Evolutionary conservation across 1,140 invertebrate species (phyloP).

Genomic region (Tetramorium parvispinum): DNA sequence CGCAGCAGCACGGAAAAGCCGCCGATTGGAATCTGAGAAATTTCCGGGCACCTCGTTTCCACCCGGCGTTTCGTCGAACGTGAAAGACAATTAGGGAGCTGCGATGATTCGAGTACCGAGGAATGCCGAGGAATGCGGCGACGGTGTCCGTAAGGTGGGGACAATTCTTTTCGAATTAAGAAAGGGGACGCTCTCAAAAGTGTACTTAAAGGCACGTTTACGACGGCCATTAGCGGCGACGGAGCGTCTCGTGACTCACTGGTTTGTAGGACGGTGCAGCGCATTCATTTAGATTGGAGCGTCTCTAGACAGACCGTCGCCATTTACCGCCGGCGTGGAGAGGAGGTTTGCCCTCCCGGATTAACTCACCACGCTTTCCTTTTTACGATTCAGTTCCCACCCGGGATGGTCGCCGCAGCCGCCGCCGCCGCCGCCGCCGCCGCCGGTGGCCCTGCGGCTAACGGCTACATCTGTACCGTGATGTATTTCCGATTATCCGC

Average conservation of each 20-base stretch:
- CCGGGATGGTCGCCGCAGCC: not conserved
- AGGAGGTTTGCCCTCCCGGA: conserved; percentile 36
- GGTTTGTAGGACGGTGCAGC: conserved; percentile 37
- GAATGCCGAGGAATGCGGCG: not conserved
- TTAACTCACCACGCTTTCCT: conserved; percentile 49
- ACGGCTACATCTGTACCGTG: not conserved
- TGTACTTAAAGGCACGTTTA: conserved; percentile 26
- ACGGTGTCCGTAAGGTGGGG: not conserved
- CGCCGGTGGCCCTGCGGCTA: not conserved
- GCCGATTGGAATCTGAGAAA: not conserved
- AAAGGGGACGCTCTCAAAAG: not conserved
- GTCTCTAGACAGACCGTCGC: conserved; percentile 71
- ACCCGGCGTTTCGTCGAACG: not conserved
- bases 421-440: no score
- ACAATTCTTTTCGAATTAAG: conserved; percentile 19
- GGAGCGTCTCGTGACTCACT: conserved; percentile 40
- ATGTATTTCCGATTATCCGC: not conserved
- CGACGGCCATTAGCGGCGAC: conserved; percentile 27
- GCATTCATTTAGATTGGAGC: conserved; percentile 44
- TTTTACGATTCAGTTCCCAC: conserved; percentile 53
- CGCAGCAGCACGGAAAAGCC: not conserved
- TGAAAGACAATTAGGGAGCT: not conserved
- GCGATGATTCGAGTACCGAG: not conserved
- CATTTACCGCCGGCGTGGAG: conserved; percentile 57
- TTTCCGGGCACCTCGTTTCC: not conserved